A percentile compares a stretch with the other conserved stretches of the same genome.
These are phyloP conservation scores for Protobothrops mucrosquamatus DNA, from an alignment of 2,113 vertebrate species.

Conservation along the genomic window DNA sequence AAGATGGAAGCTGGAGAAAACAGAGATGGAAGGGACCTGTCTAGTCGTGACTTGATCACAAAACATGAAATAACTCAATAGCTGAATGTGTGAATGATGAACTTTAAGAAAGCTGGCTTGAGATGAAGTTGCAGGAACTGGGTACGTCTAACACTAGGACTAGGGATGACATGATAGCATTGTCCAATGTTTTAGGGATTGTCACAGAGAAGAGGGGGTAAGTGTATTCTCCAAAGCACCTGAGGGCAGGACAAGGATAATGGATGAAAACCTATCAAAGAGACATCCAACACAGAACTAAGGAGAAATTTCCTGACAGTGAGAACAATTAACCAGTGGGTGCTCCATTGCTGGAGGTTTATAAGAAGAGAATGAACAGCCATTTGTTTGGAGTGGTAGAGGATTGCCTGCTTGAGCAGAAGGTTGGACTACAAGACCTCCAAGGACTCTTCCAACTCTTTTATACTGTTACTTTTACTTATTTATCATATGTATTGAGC, in stretches of 20 bases:
- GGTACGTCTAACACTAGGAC: neutral
- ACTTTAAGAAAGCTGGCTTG: neutral
- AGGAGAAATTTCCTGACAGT: neutral
- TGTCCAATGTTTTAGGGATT: no score
- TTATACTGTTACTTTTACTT: neutral
- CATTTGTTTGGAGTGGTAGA: neutral
- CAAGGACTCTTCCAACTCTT: neutral
- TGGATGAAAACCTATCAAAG: no score
- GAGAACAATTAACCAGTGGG: neutral
- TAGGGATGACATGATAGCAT: neutral
- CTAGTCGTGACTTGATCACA: neutral
- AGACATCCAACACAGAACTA: neutral
- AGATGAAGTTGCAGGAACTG: neutral
- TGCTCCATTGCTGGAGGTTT: neutral
- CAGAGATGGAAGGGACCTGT: neutral
- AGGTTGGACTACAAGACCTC: neutral
- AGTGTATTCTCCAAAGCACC: no score
- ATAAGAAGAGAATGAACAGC: neutral
- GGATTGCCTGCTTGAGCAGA: neutral
- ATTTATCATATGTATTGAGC: neutral
- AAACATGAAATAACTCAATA: neutral
- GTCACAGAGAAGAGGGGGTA: no score
- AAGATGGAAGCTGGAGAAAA: neutral
- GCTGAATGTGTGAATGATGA: neutral
- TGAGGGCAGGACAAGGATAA: no score